phyloP scores from a whole-genome alignment of 2,113 vertebrate genomes.

The Arvicanthis niloticus region DNA sequence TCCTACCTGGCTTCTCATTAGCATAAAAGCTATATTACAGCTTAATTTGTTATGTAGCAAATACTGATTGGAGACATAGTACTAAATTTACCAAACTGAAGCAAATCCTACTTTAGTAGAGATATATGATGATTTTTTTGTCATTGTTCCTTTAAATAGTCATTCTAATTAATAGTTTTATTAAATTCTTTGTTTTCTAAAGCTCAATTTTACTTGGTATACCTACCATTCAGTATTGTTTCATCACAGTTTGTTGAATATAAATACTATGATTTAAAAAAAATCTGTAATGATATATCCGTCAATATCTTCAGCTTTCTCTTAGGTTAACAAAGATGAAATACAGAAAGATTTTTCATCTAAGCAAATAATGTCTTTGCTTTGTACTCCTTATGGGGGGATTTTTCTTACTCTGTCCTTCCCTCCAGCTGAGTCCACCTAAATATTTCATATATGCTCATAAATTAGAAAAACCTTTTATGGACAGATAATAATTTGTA shows the following conservation, averaged over 20 bases:
- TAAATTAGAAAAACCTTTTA: neutral
- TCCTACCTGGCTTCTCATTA: conserved; percentile 25
- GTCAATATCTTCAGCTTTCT: conserved; percentile 6
- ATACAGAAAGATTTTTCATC: neutral
- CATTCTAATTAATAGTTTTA: conserved; percentile 39
- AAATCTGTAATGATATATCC: neutral
- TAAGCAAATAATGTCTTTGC: neutral
- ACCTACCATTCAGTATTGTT: neutral
- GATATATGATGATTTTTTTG: neutral
- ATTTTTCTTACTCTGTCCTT: neutral
- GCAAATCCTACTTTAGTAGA: conserved; percentile 40
- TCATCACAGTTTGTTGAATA: neutral
- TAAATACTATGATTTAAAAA: neutral
- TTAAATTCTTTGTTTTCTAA: conserved; percentile 16
- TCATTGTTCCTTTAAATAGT: neutral
- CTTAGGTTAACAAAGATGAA: neutral
- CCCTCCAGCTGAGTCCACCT: neutral
- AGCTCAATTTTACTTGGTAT: neutral
- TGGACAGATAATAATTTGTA: neutral
- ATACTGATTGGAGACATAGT: conserved; percentile 56
- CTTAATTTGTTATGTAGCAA: conserved; percentile 55
- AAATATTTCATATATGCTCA: neutral
- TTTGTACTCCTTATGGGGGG: neutral
- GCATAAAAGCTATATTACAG: conserved; percentile 53
- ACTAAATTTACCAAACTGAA: conserved; percentile 78